Evolutionary conservation across 2,888 invertebrate genomes (phyloP), one percentile per base, ranked within the genome.

Genomic region (Anticlea derivata): DNA sequence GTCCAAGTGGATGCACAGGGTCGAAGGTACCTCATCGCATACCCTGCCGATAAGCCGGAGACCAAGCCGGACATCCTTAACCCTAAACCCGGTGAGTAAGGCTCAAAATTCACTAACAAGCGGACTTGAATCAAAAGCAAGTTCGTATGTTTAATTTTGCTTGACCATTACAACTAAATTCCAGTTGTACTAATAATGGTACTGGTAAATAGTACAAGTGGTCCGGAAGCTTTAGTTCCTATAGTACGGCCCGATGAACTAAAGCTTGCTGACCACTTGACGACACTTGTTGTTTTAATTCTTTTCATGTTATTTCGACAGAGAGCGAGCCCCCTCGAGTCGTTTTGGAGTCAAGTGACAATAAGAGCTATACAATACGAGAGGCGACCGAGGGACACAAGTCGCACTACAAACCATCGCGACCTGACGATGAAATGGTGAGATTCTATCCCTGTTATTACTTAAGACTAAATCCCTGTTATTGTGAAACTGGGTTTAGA

Each of bases 1-100:
- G 88, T 90, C n/a, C 89, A 88, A 38, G 84, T 89, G 2, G 89
- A 90, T 51, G 82, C 86, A 0, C 85, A 88, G 33, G 89, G 89
- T 0, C 59, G 88, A n/a, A 58, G 85, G 31, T 87, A 80, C 66
- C 81, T 89, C 44, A 86, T 88, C 29, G 88, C 89, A 0, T 89
- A 88, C 58, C 87, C 89, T 0, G 74, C 78, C 0, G 87, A 86
- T 46, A 86, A 87, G 62, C 68, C 75, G 60, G 86, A 86, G 52
- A 78, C 81, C n/a, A 88, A 87, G 40, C 89, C 89, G 5, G 89
- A 89, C 30, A 88, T 88, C 50, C 65, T 89, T 43, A 86, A 87
- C 55, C 89, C 89, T 44, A 88, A 87, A 58, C 65, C 84, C 59
- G 89, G 89, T 89, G 47, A 78, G 78, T 60, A 30, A 10, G 12